Evolutionary conservation across 1,140 invertebrate genomes (phyloP).

Genomic region (Pogonomyrmex californicus): DNA sequence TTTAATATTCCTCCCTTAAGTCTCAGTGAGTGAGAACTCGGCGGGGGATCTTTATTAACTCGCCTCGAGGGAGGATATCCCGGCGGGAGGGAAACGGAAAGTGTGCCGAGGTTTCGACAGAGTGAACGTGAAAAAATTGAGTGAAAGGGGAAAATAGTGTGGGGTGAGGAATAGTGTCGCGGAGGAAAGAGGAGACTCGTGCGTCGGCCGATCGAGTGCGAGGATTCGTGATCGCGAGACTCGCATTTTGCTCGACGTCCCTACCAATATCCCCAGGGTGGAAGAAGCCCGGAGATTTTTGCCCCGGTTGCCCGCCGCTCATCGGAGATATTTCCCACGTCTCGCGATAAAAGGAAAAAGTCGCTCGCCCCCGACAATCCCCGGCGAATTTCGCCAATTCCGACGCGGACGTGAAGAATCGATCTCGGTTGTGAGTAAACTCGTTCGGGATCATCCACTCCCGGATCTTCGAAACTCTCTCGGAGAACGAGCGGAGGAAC

Average conservation of each 20-base stretch:
- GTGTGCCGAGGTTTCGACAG: slow-evolving; percentile 1
- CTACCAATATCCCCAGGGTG: neutral
- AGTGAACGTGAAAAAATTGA: slow-evolving; percentile 53
- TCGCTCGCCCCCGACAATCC: neutral
- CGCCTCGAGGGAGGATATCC: neutral
- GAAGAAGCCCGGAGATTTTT: slow-evolving; percentile 4
- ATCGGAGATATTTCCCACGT: neutral
- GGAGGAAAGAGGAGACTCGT: neutral
- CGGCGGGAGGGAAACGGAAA: neutral
- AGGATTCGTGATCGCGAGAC: slow-evolving; percentile 19
- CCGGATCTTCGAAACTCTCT: neutral
- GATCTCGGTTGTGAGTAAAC: slow-evolving; percentile 7
- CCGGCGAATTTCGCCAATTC: slow-evolving; percentile 39
- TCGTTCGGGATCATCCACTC: neutral
- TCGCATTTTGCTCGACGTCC: neutral
- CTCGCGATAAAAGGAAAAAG: neutral
- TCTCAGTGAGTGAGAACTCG: neutral
- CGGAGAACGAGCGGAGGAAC: neutral
- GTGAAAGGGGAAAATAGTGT: slow-evolving; percentile 2
- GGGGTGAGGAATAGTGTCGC: neutral
- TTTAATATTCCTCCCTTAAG: neutral
- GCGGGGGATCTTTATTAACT: neutral
- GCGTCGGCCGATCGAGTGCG: neutral
- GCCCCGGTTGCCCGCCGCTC: neutral
- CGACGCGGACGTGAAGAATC: slow-evolving; percentile 18